Evolutionary conservation across 1,140 invertebrate genomes (phyloP), one percentile per base, ranked within the genome.

Genomic region (Danaus plexippus): DNA sequence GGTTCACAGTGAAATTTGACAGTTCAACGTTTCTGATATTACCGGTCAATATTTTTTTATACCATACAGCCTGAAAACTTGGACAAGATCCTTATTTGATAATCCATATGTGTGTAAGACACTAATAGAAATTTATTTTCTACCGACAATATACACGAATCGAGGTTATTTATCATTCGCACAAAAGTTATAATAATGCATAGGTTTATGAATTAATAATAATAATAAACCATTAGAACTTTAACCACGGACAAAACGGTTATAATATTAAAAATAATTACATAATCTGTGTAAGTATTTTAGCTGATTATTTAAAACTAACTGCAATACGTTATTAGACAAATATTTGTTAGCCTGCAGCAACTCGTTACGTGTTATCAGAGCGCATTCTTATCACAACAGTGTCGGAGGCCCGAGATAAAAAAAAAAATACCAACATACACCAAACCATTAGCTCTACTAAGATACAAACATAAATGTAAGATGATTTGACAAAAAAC

Each of bases 401-500:
- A 11, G 45, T 48, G 9, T 32, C 22, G 22, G 22, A 32, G 22
- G 7, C 9, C 10, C 22, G 12, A 48, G 32, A 54, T 41, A 55
- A 54, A 52, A 54, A 55, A 49, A 49, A 48, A 3, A 15, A 15
- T 15, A 46, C 48, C 43, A 47, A 42, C 43, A 55, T 41, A 40
- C 10, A 9, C 18, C n/a, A 40, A 50, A 9, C 3, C 48, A 50
- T 48, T 22, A 18, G 4, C 15, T 15, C 9, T 9, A 47, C 8
- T 15, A 1, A 22, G 7, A 6, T 8, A 7, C 15, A 15, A 15
- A 12, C 50, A 43, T 52, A 18, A 52, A 52, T 42, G 5, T 44
- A 8, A 47, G 47, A 52, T 60, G 53, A 55, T 55, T 60, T 60
- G 52, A 55, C 58, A 60, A 50, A 54, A 59, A 54, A 47, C 9